Conservation (phyloP, 2,888 invertebrate species). For the Steinernema carpocapsae region DNA sequence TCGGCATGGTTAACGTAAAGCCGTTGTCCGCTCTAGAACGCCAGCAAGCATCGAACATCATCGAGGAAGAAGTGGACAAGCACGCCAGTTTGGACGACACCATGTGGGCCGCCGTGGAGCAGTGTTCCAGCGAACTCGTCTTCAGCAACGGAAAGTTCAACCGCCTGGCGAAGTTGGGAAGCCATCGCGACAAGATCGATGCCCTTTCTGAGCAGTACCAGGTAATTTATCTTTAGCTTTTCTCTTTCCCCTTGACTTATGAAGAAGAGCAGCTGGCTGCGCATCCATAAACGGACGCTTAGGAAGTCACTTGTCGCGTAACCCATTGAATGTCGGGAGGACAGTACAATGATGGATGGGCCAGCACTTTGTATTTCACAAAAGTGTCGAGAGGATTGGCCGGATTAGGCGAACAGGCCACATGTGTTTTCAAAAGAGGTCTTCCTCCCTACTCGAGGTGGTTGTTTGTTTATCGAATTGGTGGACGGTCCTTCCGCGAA, state of each 20-base stretch:
- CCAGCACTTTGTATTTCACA: neutral
- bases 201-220: conserved; percentile 61
- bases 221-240: conserved; percentile 42
- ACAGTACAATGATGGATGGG: conserved; percentile 8
- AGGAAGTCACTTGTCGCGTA: conserved; percentile 29
- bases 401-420: conserved; percentile 20
- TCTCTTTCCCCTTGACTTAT: too few relatives aligned
- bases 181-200: conserved; percentile 61
- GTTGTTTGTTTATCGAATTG: conserved; percentile 28
- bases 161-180: conserved; percentile 55
- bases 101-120: conserved; percentile 63
- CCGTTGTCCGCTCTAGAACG: conserved; percentile 49
- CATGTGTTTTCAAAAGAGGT: neutral
- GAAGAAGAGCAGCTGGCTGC: neutral
- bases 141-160: conserved; percentile 56
- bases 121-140: conserved; percentile 61
- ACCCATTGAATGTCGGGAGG: conserved; percentile 11
- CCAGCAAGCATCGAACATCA: conserved; percentile 53
- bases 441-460: neutral
- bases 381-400: neutral
- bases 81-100: conserved; percentile 50
- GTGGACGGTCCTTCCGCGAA: neutral
- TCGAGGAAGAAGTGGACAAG: conserved; percentile 42
- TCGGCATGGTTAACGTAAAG: conserved; percentile 50
- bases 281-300: neutral